Evolutionary conservation across 2,113 vertebrate species (phyloP).

Genomic region (Urocolius indicus): DNA sequence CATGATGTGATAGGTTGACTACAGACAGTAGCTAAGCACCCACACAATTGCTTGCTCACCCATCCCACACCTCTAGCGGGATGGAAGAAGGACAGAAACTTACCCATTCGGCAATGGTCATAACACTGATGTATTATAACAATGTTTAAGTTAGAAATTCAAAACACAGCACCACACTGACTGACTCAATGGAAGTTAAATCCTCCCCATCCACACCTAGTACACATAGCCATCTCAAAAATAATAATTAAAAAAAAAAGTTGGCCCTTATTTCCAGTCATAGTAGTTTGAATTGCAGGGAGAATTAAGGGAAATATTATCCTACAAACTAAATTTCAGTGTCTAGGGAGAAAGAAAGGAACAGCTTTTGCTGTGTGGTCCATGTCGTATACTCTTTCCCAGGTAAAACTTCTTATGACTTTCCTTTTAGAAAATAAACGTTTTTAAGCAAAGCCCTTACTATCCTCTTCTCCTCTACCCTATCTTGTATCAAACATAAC

Average conservation of each 20-base stretch:
- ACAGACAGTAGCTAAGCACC: background rate
- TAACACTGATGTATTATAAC: background rate
- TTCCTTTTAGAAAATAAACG: too few species aligned
- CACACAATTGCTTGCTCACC: rapidly evolving
- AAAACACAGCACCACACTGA: background rate
- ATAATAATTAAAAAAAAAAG: too few species aligned
- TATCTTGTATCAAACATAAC: background rate
- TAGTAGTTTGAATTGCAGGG: background rate
- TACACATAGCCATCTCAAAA: background rate
- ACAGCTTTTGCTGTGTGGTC: background rate
- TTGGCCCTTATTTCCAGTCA: background rate
- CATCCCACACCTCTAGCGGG: background rate
- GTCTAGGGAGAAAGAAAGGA: background rate
- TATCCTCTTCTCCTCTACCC: background rate
- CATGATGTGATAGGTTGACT: background rate
- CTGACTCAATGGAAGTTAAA: background rate
- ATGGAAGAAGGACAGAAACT: background rate
- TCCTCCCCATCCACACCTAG: background rate
- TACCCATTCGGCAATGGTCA: background rate
- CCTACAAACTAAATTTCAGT: background rate
- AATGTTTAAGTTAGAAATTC: background rate
- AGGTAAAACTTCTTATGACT: too few species aligned
- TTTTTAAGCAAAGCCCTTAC: background rate
- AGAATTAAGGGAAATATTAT: background rate
- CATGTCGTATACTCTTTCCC: background rate